Base-by-base conservation (phyloP, 2,797 vertebrate species). In the Danio kyathit region DNA sequence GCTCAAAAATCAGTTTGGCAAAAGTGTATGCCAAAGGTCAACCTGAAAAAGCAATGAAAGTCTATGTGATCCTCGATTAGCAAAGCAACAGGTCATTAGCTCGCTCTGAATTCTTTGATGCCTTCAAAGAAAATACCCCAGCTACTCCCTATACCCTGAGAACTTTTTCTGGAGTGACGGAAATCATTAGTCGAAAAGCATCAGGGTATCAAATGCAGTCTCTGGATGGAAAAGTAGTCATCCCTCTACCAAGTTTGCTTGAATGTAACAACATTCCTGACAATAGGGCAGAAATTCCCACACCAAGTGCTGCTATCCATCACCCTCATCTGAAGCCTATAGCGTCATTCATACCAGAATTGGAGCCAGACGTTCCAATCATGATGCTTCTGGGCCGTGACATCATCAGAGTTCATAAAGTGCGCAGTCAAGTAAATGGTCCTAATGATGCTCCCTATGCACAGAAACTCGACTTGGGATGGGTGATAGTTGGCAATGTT, bases 1-100 rank as follows among this genome's bases (percentile, higher is more conserved):
- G 76, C 19, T 69, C 74, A 29, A 77, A 84, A 14, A 80, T 84
- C 21, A 76, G 65, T 14, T 63, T 86, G 2, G 17, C 73, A 0
- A 81, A 77, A 43, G 74, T 83, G 4, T 74, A 70, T 38, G 85
- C 81, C 5, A 29, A 19, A 41, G 63, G 69, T 14, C 44, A 76
- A 2, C 4, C 8, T 41, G 46, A 56, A 9, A 74, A 40, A 21
- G 74, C 79, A n/a, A 10, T 78, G 8, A 85, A 72, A 38, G 17
- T 84, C 5, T 86, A 80, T 29, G 57, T 74, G 2, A 76, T 86
- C 7, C 48, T 74, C 0, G 41, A 86, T 3, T 52, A 84, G 1
- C 79, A 86, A 17, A 84, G 79, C 5, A 85, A 85, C 11, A 60
- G 66, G 17, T 86, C 72, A 1, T 29, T 85, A 13, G 72, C 54